Base-by-base conservation (phyloP, 2,113 vertebrate genomes). In the Salvelinus alpinus region DNA sequence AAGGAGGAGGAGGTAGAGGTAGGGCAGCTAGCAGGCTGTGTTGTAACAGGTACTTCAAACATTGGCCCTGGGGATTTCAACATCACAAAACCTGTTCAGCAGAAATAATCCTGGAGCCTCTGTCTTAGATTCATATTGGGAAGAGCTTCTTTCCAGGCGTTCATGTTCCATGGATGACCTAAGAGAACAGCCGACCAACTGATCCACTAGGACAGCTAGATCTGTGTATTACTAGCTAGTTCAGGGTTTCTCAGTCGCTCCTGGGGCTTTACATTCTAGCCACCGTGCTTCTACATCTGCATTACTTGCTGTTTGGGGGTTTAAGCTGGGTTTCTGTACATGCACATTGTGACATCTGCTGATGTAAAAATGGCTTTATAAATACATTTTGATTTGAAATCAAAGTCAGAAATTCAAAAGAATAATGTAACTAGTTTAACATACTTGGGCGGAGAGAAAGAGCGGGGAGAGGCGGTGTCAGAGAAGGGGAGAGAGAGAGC, bases 11-110 rank as follows among this genome's bases (percentile, higher is more conserved):
- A 29, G 62, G 47, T 54, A 71, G 29, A 64, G 62, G 62, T 24
- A 13, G 62, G 24, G 75, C 70, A 60, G 79, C 84, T 80, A 80
- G 65, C 77, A 75, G 82, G 82, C 81, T 87, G 82, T 92, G 90
- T 92, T 89, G 89, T 85, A 91, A 91, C 91, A 93, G 89, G 84
- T 84, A 85, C 75, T 73, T 88, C 89, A 91, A 90, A 91, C 88
- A 90, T 89, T 91, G 80, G 79, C 82, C 84, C 78, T 51, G 68
- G 77, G 84, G 75, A 80, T 86, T 85, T 87, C 81, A 78, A 82
- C 81, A 78, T 77, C 60, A 54, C 14, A 77, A 88, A 88, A 91
- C 88, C 90, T 72, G 90, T 88, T 91, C 81, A 74, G 25, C 81
- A 64, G 7, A 64, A 69, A 75, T 72, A 6, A 9, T 16, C 67